phyloP scores from a whole-genome alignment of 2,113 vertebrate species.

The Ailurus styani region DNA sequence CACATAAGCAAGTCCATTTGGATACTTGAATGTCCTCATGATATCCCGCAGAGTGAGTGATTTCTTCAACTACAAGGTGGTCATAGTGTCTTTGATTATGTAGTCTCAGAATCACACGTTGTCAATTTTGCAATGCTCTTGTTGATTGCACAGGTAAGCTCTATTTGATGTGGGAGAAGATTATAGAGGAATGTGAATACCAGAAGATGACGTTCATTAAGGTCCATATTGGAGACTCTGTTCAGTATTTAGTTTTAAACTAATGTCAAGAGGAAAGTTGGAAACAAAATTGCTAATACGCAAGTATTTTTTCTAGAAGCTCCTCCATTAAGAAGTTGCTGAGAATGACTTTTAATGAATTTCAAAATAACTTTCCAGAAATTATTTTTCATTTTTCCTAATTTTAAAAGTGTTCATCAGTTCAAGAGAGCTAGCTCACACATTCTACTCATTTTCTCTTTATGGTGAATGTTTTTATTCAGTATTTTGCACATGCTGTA shows the following conservation, averaged over 20 bases:
- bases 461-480: neutral
- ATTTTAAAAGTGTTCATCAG: neutral
- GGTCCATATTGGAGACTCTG: neutral
- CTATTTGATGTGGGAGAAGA: neutral
- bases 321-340: neutral
- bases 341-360: neutral
- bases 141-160: neutral
- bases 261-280: neutral
- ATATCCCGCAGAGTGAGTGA: neutral
- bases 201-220: neutral
- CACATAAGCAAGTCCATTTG: neutral
- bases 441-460: neutral
- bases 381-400: neutral
- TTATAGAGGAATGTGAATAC: neutral
- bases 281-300: neutral
- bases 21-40: neutral
- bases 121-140: neutral
- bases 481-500: neutral
- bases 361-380: neutral
- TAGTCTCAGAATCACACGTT: neutral
- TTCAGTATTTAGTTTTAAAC: neutral
- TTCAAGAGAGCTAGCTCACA: neutral
- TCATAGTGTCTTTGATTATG: neutral
- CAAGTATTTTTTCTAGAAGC: neutral
- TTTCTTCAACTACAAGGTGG: neutral